Evolutionary conservation across 1,140 invertebrate species (phyloP), one percentile per base, ranked within the genome.

Genomic region (Lepidurus apus): DNA sequence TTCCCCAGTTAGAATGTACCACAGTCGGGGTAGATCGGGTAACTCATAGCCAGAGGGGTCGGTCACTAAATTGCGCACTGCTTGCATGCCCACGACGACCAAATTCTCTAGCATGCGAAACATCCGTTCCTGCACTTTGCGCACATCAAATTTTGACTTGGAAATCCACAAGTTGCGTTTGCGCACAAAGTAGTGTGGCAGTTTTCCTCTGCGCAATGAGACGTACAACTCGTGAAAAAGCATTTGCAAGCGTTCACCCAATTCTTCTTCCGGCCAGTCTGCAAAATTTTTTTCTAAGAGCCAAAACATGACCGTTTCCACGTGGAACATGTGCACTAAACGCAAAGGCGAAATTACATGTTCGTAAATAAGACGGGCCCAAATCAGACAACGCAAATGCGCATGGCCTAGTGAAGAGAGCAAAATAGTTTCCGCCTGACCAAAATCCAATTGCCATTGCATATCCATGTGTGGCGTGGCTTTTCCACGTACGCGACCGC

Each of bases 251-350:
- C 42, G 21, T 81, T 90, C 88, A 17, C 92, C 92, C 0, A 92
- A 85, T 47, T 89, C 85, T 83, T 91, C 88, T 80, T 93, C 90
- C 0, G 89, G 87, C 92, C 91, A 93, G 74, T 87, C 89, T 3
- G 87, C 87, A 42, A 89, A 88, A 80, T 90, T 88, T 42, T 86
- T 81, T 83, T 94, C 92, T 80, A 91, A 91, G 84, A 93, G 87
- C 91, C 91, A 93, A 82, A 92, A 93, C n/a, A 94, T 83, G 82
- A 91, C 89, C 77, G 90, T 91, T 77, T 91, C 88, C n/a, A 94
- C 87, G 82, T 94, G 92, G 77, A 89, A 88, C 0, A 88, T 85
- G 82, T 87, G 87, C 13, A 85, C 83, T 34, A 87, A 85, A 45
- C 87, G 83, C 0, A 86, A 83, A 0, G 88, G 88, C 81, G 90